A percentile compares a stretch with the other conserved stretches of the same genome.
These are phyloP conservation scores for Cyanoliseus patagonus DNA, from an alignment of 2,113 vertebrate genomes.

Conservation along the genomic window DNA sequence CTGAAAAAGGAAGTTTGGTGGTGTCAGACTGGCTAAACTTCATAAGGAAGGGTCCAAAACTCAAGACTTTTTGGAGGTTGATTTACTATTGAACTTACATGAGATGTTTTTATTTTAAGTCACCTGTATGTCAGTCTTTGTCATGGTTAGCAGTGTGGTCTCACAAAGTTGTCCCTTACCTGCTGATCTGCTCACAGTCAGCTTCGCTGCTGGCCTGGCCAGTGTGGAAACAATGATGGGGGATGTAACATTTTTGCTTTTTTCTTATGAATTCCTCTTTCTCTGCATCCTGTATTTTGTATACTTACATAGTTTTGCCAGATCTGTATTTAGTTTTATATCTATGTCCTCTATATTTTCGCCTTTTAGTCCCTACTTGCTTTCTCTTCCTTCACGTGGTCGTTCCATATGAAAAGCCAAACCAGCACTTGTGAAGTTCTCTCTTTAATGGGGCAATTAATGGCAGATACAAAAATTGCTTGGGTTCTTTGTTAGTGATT, in stretches of 20 bases:
- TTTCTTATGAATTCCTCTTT: background rate
- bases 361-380: background rate
- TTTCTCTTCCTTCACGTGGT: background rate
- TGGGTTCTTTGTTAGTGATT: background rate
- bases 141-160: background rate
- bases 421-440: background rate
- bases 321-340: background rate
- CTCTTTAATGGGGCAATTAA: background rate
- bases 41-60: background rate
- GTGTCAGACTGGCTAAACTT: background rate
- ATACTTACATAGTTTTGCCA: background rate
- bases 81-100: accelerated
- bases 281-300: background rate
- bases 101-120: background rate
- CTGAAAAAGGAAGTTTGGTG: background rate
- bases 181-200: background rate
- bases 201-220: background rate
- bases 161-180: background rate
- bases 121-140: background rate
- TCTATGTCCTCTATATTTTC: background rate
- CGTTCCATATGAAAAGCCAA: background rate
- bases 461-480: background rate
- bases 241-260: accelerated
- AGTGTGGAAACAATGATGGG: background rate
- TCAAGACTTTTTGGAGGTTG: background rate